Base-by-base conservation (phyloP, 2,113 vertebrate genomes). In the Eidolon helvum region DNA sequence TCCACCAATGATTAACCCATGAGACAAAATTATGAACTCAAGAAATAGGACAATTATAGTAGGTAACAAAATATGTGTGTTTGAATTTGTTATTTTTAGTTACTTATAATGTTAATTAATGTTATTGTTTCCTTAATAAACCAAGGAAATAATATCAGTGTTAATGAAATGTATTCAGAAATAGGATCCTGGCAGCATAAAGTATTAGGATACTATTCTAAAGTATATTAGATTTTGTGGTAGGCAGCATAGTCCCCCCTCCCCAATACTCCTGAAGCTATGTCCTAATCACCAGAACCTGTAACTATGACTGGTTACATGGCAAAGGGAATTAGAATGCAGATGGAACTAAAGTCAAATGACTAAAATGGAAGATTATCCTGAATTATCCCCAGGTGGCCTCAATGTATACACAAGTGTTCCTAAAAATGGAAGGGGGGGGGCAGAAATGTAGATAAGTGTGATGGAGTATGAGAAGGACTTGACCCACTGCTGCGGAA, bases 231-330 rank as follows among this genome's bases (percentile, higher is more conserved):
- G 14, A 26, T 40, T 48, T 63, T 69, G 12, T 55, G 11, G 4
- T 55, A 72, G 63, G 45, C 4, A 55, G 33, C 26, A 33, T 26
- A 63, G 26, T 43, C 0, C 0, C 35, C 8, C 3, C 0, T 1
- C 26, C 7, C 5, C 7, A 19, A 30, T 10, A 19, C 1, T 9
- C 1, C 10, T 35, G 11, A 78, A n/a, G 0, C 5, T 26, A 55
- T 2, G 28, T 40, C 7, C 16, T 87, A 55, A 59, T 82, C 4
- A 15, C 30, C 5, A 71, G 45, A 83, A n/a, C 8, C 35, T 40
- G 2, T 30, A 38, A 65, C 21, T 53, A 33, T 22, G 0, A 18
- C n/a, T 43, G 3, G 6, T 50, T 48, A 10, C 0, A 21, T n/a
- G 7, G 4, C 14, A 71, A 87, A 89, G 30, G 1, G 24, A 72